Base-by-base conservation (phyloP, 64 coral and sea anemone genomes). In the Montipora efflorescens region DNA sequence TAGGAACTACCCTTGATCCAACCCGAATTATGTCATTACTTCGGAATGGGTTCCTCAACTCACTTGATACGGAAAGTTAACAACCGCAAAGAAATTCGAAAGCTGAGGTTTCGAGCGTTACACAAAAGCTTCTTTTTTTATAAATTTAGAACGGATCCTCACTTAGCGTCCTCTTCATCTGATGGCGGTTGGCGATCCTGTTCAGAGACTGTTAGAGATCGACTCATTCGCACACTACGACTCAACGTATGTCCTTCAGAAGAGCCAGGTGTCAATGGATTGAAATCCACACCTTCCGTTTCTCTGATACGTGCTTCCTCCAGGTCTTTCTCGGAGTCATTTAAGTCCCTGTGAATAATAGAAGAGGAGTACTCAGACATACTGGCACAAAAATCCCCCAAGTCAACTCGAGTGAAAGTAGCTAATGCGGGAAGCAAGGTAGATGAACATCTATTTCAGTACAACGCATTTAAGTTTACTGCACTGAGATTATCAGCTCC, bases 121-220 rank as follows among this genome's bases (percentile, higher is more conserved):
- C 36, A 36, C 36, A 36, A 36, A 36, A 36, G 36, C 36, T 36
- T 2, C 36, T 2, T 36, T 36, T 36, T 36, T 36, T 36, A 36
- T 36, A 36, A 36, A 36, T 36, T 36, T 36, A 36, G 36, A 36
- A 36, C 36, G 36, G 36, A 36, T 36, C 11, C 53, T 57, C 11
- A 57, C 82, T 86, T 86, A 6, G 12, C 83, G 25, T 93, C 84
- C 11, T 79, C 84, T 58, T 93, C 92, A 23, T 88, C 89, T 48
- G 15, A 25, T 7, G 45, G 20, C 44, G 67, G 43, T 11, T 88
- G 25, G 1, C 43, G 14, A 15, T 44, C 50, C 4, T 88, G 83
- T 20, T 80, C 75, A 64, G 10, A 51, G 36, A 93, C 3, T 51
- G 92, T 93, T 10, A 93, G 66, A 76, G 75, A 43, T 64, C 92